Base-by-base conservation (phyloP, 2,888 invertebrate genomes). In the Campopleginae sp. region DNA sequence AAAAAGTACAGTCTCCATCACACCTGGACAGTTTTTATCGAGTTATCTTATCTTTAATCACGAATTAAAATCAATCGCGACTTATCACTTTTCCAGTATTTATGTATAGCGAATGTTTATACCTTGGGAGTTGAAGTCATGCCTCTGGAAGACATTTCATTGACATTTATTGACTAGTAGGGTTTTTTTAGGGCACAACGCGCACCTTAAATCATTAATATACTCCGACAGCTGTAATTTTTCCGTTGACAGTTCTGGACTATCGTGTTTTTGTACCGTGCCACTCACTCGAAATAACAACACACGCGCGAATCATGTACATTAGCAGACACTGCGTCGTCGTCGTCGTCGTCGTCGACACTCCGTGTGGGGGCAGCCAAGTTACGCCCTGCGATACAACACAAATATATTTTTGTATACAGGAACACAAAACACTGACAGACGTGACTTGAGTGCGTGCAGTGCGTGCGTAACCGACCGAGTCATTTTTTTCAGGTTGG, bases 71-170 rank as follows among this genome's bases (percentile, higher is more conserved):
- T 12, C n/a, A 38, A 31, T 5, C 68, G n/a, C 31, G 38, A n/a
- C 33, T 38, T 46, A 8, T 38, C 27, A 19, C 27, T 74, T 70
- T 42, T 51, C 12, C 10, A n/a, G 48, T 23, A 17, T 58, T 5
- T 48, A 14, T 4, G 23, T 54, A 17, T 46, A 23, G 38, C 14
- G n/a, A 71, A 80, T 70, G 10, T 70, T 79, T 65, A 10, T 58
- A 85, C 85, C 85, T 82, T 85, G 27, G 85, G 75, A 44, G 65
- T 82, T 10, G 85, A 82, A 70, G 75, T 79, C 82, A 75, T 71
- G 54, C 63, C 78, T 79, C 79, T 78, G 78, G 82, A 61, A 38
- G 82, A 85, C 85, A 85, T 85, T 23, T 85, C 75, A 75, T 79
- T 78, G 46, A 63, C 42, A 70, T 81, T 70, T 75, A 81, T 76